phyloP scores from a whole-genome alignment of 1,140 invertebrate species.

The Phymorhynchus buccinoides region DNA sequence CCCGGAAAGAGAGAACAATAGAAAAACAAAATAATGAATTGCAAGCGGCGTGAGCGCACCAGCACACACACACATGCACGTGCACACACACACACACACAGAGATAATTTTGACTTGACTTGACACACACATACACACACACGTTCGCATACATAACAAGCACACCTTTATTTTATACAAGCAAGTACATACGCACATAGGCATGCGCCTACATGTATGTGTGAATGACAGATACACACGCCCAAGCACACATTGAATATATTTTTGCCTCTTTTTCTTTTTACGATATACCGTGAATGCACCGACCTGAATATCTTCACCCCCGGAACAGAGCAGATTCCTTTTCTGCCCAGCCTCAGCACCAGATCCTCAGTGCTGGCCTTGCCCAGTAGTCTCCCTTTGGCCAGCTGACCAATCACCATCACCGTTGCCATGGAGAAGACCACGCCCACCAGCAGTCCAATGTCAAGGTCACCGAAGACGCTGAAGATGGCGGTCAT shows the following conservation, averaged over 20 bases:
- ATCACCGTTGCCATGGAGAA: slow-evolving; percentile 58
- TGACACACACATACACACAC: slow-evolving; percentile 8
- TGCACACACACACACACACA: slow-evolving; percentile 22
- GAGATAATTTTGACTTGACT: no score
- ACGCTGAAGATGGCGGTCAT: slow-evolving; percentile 54
- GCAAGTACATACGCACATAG: neutral
- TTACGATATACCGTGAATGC: no score
- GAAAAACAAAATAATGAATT: no score
- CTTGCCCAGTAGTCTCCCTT: slow-evolving; percentile 21
- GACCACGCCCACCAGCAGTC: slow-evolving; percentile 60
- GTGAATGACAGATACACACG: no score
- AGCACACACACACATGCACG: neutral
- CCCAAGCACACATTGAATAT: neutral
- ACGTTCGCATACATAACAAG: neutral
- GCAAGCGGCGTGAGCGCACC: no score
- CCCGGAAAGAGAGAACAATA: no score
- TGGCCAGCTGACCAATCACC: slow-evolving; percentile 39
- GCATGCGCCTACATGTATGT: neutral
- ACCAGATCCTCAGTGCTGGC: neutral
- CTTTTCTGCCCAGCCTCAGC: neutral
- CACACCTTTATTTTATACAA: neutral
- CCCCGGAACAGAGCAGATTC: neutral
- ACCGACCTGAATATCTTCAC: slow-evolving; percentile 15
- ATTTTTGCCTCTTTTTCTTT: no score
- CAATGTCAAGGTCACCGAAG: slow-evolving; percentile 61